Evolutionary conservation across 2,113 vertebrate genomes (phyloP).

Genomic region (Acrocephalus arundinaceus): DNA sequence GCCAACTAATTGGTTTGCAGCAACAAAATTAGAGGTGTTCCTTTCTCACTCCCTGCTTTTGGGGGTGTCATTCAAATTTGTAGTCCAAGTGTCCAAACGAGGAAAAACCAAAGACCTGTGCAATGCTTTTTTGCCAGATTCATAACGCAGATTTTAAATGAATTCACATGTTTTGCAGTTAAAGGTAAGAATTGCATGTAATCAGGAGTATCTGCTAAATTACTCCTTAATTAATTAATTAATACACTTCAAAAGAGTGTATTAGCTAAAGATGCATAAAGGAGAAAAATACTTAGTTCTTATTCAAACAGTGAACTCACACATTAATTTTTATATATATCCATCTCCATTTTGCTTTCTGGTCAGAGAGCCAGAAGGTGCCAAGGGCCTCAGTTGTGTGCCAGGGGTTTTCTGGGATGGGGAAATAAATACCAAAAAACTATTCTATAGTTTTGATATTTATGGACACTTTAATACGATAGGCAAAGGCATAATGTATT

Average conservation of each 20-base stretch:
- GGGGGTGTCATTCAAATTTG: rapidly evolving
- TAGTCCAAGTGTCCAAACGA: neutral
- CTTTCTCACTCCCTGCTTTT: neutral
- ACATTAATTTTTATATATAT: neutral
- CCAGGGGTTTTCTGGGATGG: neutral
- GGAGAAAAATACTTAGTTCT: neutral
- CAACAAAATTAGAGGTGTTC: neutral
- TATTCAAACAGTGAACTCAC: neutral
- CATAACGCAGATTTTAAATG: neutral
- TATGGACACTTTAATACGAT: neutral
- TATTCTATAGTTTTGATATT: neutral
- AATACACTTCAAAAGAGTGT: neutral
- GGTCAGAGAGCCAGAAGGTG: neutral
- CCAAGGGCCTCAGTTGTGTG: neutral
- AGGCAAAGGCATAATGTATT: neutral
- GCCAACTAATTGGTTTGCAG: neutral
- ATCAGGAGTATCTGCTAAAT: neutral
- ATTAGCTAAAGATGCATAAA: neutral
- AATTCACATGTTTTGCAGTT: neutral
- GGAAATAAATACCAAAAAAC: neutral
- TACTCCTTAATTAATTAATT: too few species aligned
- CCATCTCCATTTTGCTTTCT: neutral
- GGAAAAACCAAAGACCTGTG: neutral
- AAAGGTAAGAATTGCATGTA: neutral
- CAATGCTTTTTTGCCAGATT: neutral